Base-by-base conservation (phyloP, 2,888 invertebrate species). In the Cremastobaeus sp. region DNA sequence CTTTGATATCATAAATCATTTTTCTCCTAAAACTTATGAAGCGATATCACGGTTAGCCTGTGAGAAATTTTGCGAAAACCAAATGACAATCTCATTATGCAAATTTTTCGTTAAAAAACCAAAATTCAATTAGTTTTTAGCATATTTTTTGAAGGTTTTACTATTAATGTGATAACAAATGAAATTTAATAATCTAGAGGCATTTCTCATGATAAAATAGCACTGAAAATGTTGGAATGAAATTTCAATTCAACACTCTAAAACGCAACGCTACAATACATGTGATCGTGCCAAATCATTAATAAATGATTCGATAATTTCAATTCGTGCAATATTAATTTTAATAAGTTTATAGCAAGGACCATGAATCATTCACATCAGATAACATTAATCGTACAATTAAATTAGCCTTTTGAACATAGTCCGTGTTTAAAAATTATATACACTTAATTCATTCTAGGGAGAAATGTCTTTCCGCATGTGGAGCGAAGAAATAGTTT, bases 381-480 rank as follows among this genome's bases (percentile, higher is more conserved):
- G 39, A 37, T 41, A 48, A 47, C 50, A 59, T 62, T 62, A 45
- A 59, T 52, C 52, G 64, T 62, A 37, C 21, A 64, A 72, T 72
- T 65, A 65, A 59, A 72, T 72, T 72, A 65, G 47, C 34, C 54
- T 52, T 65, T 54, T 54, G 34, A 50, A 57, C 39, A 52, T 37
- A 65, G 65, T 47, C 30, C 4, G 50, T 45, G 45, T 59, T 72
- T 55, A 47, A 72, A 66, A 72, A 62, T 62, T 50, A 66, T 41
- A 45, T 45, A 50, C 43, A 32, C 4, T 32, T 32, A 3, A 32
- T 32, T 32, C 6, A 32, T 32, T n/a, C 32, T 32, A 52, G 41
- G 45, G 48, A 62, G 68, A 68, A 68, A 62, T 62, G 41, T 68
- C 50, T 73, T 50, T 68, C 34, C 28, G 52, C 37, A 47, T 57